These are phyloP conservation scores for Australoheros scitulus DNA, from an alignment of 2,113 vertebrate genomes.

Conservation along the genomic window DNA sequence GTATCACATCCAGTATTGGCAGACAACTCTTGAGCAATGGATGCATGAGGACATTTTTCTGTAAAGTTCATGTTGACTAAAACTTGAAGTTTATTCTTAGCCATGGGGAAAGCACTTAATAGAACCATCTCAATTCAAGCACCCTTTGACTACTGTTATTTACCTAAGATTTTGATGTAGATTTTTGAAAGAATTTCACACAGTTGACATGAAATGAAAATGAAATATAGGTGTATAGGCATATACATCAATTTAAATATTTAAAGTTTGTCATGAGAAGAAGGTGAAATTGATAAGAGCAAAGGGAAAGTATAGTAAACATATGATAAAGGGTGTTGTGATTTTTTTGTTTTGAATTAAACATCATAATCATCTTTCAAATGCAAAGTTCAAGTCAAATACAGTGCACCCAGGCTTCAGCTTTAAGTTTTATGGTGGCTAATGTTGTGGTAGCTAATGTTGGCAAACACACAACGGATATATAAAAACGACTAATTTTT, in stretches of 20 bases:
- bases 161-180: too few relatives aligned
- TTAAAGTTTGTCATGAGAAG: not conserved
- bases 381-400: not conserved
- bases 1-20: not conserved
- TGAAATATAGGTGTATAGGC: not conserved
- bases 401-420: not conserved
- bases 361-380: not conserved
- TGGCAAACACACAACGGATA: not conserved
- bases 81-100: too few relatives aligned
- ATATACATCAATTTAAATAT: not conserved
- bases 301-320: too few relatives aligned
- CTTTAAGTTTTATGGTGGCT: not conserved
- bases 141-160: too few relatives aligned
- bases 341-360: not conserved
- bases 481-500: not conserved
- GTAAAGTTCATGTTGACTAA: too few relatives aligned
- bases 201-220: not conserved
- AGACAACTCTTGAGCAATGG: not conserved
- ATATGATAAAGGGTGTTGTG: not conserved
- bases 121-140: too few relatives aligned
- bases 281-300: too few relatives aligned
- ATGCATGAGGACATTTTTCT: not conserved
- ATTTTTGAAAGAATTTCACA: not conserved
- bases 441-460: not conserved
- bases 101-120: too few relatives aligned